phyloP scores from a whole-genome alignment of 1,140 invertebrate genomes.

The Meloidogyne chitwoodi region DNA sequence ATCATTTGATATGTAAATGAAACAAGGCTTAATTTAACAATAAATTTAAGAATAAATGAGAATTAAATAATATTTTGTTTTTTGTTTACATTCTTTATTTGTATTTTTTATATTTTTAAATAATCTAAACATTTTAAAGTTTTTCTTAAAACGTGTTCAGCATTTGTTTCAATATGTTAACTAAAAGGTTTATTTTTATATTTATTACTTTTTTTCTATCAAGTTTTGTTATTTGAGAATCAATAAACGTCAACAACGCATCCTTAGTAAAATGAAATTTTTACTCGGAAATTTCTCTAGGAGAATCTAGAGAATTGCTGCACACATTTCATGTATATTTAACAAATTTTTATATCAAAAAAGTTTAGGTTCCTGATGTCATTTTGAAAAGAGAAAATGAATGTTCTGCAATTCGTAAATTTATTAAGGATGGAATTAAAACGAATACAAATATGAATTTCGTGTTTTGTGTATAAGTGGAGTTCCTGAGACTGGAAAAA shows the following conservation, averaged over 20 bases:
- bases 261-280: neutral
- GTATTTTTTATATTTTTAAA: no score
- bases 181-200: neutral
- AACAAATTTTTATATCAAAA: neutral
- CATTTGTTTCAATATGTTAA: no score
- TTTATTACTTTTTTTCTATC: no score
- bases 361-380: neutral
- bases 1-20: no score
- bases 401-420: slow-evolving; percentile 20
- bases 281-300: neutral
- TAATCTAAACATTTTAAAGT: no score
- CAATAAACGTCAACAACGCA: neutral
- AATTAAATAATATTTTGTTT: no score
- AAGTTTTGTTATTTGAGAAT: neutral
- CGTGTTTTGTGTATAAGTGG: slow-evolving; percentile 81
- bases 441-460: neutral
- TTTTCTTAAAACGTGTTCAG: no score
- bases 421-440: slow-evolving; percentile 25
- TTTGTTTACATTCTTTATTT: no score
- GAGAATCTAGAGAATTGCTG: neutral
- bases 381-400: slow-evolving; percentile 21
- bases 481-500: slow-evolving; percentile 95
- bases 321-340: neutral
- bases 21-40: no score
- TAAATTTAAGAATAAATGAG: no score